Conservation (phyloP, 2,113 vertebrate species). For the Nerophis ophidion region DNA sequence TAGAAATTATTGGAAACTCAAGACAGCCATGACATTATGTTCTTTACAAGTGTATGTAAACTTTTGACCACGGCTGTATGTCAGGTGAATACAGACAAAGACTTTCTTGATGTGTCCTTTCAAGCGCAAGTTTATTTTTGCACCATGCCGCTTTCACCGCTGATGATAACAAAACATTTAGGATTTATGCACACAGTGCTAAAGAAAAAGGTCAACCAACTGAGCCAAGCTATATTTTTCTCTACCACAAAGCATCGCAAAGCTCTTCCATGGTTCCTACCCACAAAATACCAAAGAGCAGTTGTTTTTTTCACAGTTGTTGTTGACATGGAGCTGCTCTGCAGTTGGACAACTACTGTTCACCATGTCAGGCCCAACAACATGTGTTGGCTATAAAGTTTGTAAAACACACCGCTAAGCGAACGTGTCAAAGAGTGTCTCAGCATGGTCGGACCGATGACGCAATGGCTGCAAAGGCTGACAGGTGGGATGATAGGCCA, state of each 20-base stretch:
- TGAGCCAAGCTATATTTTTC: constrained; percentile 51
- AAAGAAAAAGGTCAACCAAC: constrained; percentile 52
- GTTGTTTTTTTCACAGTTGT: constrained; percentile 69
- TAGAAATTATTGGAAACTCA: too few relatives aligned
- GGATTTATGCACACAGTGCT: constrained; percentile 44
- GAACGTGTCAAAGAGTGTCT: constrained; percentile 51
- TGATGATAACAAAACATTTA: constrained; percentile 36
- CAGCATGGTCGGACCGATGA: constrained; percentile 44
- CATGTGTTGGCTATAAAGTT: constrained; percentile 57
- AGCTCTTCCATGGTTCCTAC: constrained; percentile 46
- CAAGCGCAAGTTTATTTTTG: constrained; percentile 42
- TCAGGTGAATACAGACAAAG: constrained; percentile 9
- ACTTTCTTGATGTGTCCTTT: constrained; percentile 15
- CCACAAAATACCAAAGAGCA: constrained; percentile 55
- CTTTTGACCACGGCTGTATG: too few relatives aligned
- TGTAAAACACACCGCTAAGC: constrained; percentile 46
- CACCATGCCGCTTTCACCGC: constrained; percentile 37
- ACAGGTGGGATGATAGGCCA: constrained; percentile 52
- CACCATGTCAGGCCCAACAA: constrained; percentile 39
- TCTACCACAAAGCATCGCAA: constrained; percentile 57
- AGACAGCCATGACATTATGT: too few relatives aligned
- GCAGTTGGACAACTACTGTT: constrained; percentile 65
- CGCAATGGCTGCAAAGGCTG: constrained; percentile 43
- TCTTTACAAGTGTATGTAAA: too few relatives aligned
- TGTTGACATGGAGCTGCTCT: constrained; percentile 57